Evolutionary conservation across 2,797 vertebrate species (phyloP).

Genomic region (Sebastes itinus): DNA sequence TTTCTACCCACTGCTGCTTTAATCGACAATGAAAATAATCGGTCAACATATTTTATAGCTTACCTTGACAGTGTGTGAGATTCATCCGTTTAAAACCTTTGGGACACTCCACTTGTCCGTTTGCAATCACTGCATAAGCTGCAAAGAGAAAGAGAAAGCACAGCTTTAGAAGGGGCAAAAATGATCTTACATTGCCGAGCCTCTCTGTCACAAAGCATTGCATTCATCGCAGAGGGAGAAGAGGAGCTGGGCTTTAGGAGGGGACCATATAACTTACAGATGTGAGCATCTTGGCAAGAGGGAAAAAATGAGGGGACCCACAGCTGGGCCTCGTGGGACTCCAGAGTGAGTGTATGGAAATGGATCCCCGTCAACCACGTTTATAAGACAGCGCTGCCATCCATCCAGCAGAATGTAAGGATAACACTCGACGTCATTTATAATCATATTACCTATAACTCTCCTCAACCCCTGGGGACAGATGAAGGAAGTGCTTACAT

Average conservation of each 20-base stretch:
- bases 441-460: conserved; percentile 68
- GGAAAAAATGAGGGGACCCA: conserved; percentile 61
- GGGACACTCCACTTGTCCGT: conserved; percentile 91
- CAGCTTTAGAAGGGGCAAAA: conserved; percentile 22
- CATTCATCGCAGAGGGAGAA: conserved; percentile 37
- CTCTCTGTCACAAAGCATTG: conserved; percentile 46
- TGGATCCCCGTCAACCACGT: conserved; percentile 62
- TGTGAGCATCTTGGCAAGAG: conserved; percentile 66
- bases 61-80: conserved; percentile 93
- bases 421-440: conserved; percentile 70
- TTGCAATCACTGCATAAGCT: conserved; percentile 90
- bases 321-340: conserved; percentile 63
- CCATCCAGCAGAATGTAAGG: conserved; percentile 66
- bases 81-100: conserved; percentile 92
- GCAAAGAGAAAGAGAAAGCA: conserved; percentile 53
- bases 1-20: too few relatives aligned
- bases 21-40: too few relatives aligned
- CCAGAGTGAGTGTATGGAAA: conserved; percentile 62
- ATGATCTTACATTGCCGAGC: conserved; percentile 4
- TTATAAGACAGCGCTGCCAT: conserved; percentile 72
- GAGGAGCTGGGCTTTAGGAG: conserved; percentile 30
- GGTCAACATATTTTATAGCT: conserved; percentile 38
- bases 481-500: conserved; percentile 56
- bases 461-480: conserved; percentile 49
- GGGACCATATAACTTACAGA: conserved; percentile 75